These are phyloP conservation scores for Amphiprion ocellaris DNA, from an alignment of 2,113 vertebrate species.

Conservation along the genomic window DNA sequence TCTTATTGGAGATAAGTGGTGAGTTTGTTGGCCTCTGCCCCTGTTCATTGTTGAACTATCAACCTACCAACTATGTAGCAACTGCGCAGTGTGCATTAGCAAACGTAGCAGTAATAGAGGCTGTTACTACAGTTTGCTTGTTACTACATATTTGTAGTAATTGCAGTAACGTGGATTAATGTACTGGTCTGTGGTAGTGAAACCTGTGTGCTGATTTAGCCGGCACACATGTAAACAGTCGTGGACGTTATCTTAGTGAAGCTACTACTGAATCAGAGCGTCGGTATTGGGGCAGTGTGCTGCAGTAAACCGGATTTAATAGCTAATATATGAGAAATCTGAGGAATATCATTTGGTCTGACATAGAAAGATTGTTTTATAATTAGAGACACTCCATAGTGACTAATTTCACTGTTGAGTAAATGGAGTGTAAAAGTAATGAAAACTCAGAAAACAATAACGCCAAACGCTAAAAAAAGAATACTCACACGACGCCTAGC, in stretches of 20 bases:
- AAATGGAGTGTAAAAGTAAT: too few species aligned
- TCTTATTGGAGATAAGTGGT: not conserved
- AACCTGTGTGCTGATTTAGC: conserved; percentile 15
- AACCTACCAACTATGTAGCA: conserved; percentile 5
- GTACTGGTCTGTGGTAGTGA: conserved; percentile 37
- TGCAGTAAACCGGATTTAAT: conserved; percentile 15
- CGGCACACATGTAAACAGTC: conserved; percentile 21
- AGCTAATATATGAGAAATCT: too few species aligned
- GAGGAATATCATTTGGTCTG: too few species aligned
- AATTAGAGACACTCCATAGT: too few species aligned
- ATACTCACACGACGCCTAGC: too few species aligned
- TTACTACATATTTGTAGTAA: conserved; percentile 25
- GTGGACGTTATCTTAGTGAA: conserved; percentile 37
- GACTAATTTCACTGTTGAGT: too few species aligned
- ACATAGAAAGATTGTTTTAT: too few species aligned
- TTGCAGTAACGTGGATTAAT: conserved; percentile 35
- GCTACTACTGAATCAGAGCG: not conserved
- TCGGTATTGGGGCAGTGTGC: conserved; percentile 9
- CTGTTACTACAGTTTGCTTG: conserved; percentile 10
- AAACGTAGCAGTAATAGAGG: conserved; percentile 15
- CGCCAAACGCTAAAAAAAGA: too few species aligned
- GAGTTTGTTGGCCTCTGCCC: not conserved
- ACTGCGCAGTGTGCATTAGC: conserved; percentile 14
- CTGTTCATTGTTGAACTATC: too few species aligned
- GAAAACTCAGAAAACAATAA: too few species aligned